Conservation (phyloP, 2,797 vertebrate species). For the Rousettus madagascariensis region DNA sequence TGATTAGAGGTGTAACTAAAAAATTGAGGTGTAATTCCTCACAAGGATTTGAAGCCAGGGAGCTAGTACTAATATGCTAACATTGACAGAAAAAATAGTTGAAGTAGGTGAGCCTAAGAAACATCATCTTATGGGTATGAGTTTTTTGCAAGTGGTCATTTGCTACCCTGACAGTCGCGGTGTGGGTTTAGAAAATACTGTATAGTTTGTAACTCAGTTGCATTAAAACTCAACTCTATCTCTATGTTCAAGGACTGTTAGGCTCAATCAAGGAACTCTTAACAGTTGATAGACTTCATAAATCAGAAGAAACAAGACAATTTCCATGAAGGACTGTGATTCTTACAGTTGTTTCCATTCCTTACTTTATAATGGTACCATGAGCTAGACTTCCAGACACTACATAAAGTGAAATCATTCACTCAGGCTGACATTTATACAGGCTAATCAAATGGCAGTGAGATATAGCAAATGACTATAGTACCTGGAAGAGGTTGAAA, state of each 20-base stretch:
- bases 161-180: neutral
- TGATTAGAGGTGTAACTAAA: neutral
- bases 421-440: constrained; percentile 70
- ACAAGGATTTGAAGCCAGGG: neutral
- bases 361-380: constrained; percentile 57
- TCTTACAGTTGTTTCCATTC: constrained; percentile 63
- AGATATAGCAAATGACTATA: constrained; percentile 37
- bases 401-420: constrained; percentile 61
- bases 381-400: constrained; percentile 68
- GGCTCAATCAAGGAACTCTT: constrained; percentile 60
- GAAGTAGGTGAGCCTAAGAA: constrained; percentile 15
- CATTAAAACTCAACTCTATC: constrained; percentile 49
- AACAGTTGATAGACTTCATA: constrained; percentile 68
- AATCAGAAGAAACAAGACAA: constrained; percentile 76
- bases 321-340: constrained; percentile 65
- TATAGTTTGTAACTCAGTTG: neutral
- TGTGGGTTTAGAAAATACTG: constrained; percentile 25
- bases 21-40: neutral
- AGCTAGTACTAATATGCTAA: neutral
- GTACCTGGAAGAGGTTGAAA: neutral
- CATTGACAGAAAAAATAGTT: neutral
- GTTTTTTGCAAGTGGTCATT: constrained; percentile 9
- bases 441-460: constrained; percentile 71
- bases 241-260: constrained; percentile 62
- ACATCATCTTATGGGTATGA: neutral